Evolutionary conservation across 1,140 invertebrate genomes (phyloP).

Genomic region (Danaus plexippus): DNA sequence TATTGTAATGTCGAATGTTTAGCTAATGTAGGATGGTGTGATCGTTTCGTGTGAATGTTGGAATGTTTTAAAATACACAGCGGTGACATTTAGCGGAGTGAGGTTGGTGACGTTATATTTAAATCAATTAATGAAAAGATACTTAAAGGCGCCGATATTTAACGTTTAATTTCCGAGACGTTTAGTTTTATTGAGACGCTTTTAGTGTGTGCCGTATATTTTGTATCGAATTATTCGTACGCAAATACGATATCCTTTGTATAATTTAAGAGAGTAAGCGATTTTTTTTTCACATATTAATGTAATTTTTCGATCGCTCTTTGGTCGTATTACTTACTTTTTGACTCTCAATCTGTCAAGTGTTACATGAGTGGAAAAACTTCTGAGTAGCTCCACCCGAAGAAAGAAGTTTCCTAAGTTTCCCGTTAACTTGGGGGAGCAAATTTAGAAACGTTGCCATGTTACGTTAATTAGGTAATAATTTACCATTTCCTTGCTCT

Average conservation of each 20-base stretch:
- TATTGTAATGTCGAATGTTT: too few relatives aligned
- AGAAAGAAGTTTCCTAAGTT: slow-evolving; percentile 17
- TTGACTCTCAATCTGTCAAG: slow-evolving; percentile 6
- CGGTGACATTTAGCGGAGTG: too few relatives aligned
- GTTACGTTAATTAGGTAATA: too few relatives aligned
- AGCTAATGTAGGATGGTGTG: too few relatives aligned
- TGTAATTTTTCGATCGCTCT: slow-evolving; percentile 7
- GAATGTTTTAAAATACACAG: too few relatives aligned
- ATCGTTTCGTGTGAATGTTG: too few relatives aligned
- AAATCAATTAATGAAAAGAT: slow-evolving; percentile 34
- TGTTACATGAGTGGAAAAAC: slow-evolving; percentile 17
- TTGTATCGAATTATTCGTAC: too few relatives aligned
- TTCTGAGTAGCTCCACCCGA: slow-evolving; percentile 15
- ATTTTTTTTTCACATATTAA: too few relatives aligned
- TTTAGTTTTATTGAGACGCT: slow-evolving; percentile 54
- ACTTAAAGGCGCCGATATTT: slow-evolving; percentile 43
- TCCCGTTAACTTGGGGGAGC: slow-evolving; percentile 12
- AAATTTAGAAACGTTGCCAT: not conserved
- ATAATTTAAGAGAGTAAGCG: too few relatives aligned
- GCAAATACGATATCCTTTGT: slow-evolving; percentile 2
- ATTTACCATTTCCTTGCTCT: too few relatives aligned
- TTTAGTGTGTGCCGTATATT: slow-evolving; percentile 23
- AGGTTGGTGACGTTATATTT: too few relatives aligned
- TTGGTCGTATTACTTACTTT: not conserved
- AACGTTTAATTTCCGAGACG: slow-evolving; percentile 53